Evolutionary conservation across 1,140 invertebrate genomes (phyloP).

Genomic region (Caerostris darwini): DNA sequence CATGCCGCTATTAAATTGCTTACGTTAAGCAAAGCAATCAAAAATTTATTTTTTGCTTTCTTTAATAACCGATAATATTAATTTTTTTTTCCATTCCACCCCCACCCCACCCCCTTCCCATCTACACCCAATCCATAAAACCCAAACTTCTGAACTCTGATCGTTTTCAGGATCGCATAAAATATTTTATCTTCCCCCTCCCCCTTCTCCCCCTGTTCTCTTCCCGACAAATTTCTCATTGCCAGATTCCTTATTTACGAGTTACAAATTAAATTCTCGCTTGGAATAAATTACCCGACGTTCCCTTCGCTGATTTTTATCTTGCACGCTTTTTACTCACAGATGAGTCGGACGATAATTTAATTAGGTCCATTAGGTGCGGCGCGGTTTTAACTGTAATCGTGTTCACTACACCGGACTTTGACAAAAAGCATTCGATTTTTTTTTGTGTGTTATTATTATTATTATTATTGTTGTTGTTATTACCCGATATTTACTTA

Average conservation of each 20-base stretch:
- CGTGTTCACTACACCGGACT: slow-evolving; percentile 64
- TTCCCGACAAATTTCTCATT: slow-evolving; percentile 52
- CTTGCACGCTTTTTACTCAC: slow-evolving; percentile 69
- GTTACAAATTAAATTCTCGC: slow-evolving; percentile 78
- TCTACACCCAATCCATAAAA: slow-evolving; percentile 59
- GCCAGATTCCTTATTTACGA: slow-evolving; percentile 77
- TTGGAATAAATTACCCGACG: slow-evolving; percentile 67
- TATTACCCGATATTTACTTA: slow-evolving; percentile 70
- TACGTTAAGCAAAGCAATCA: slow-evolving; percentile 68
- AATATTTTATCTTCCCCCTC: slow-evolving; percentile 42
- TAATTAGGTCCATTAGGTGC: slow-evolving; percentile 74
- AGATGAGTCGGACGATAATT: slow-evolving; percentile 76
- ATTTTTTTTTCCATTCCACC: slow-evolving; percentile 42
- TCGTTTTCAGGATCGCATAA: slow-evolving; percentile 72
- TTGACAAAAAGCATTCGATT: slow-evolving; percentile 77
- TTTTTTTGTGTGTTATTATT: slow-evolving; percentile 15
- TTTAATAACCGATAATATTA: slow-evolving; percentile 74
- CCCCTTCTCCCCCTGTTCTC: not conserved
- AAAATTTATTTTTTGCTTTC: slow-evolving; percentile 69
- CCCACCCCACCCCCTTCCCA: not conserved
- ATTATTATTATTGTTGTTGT: slow-evolving; percentile 64
- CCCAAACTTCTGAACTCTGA: slow-evolving; percentile 64
- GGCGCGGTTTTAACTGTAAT: slow-evolving; percentile 72
- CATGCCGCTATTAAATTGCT: slow-evolving; percentile 56
- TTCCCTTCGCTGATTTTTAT: slow-evolving; percentile 72